Evolutionary conservation across 2,797 vertebrate genomes (phyloP), one percentile per base, ranked within the genome.

Genomic region (Tamandua tetradactyla): DNA sequence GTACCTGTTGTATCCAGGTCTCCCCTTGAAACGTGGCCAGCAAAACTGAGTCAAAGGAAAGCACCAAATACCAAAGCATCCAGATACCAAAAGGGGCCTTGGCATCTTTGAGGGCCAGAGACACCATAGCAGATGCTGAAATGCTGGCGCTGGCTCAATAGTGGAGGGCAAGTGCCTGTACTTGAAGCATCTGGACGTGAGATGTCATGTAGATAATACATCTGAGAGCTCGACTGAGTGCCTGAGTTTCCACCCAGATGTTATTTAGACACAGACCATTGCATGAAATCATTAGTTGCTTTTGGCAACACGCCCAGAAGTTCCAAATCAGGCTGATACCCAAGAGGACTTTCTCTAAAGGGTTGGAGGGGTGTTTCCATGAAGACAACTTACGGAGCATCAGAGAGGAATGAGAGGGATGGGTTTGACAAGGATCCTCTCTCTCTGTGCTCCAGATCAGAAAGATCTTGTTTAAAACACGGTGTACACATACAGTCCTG

Each of bases 211-310:
- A 81, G 89, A 42, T 72, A 47, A 66, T 87, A 93, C 79, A 93
- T 95, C 94, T 88, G 89, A 86, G 35, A 87, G 86, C 80, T 32
- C 52, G 81, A 79, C 69, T 42, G n/a, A 87, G 81, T 7, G 27
- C 37, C 83, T 95, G 91, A 5, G 42, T 89, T 92, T 93, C 88
- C 10, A 6, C 66, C 86, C 97, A 97, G 95, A 96, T 97, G 93
- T 96, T 96, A 64, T 64, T 94, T 80, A 96, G 96, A 94, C 88
- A 94, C 95, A 94, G 93, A 66, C 95, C 95, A 95, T 97, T 97
- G 95, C 91, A 30, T 92, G 79, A 74, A 92, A 96, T 96, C 95
- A 96, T 95, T 92, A 93, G 82, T 76, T 96, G 55, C 82, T 95
- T 57, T 96, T 97, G 95, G 95, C 95, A 95, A 42, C 30, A 68